A percentile compares a stretch with the other conserved stretches of the same genome.
These are phyloP conservation scores for Tiliqua scincoides DNA, from an alignment of 2,113 vertebrate genomes.

Conservation along the genomic window DNA sequence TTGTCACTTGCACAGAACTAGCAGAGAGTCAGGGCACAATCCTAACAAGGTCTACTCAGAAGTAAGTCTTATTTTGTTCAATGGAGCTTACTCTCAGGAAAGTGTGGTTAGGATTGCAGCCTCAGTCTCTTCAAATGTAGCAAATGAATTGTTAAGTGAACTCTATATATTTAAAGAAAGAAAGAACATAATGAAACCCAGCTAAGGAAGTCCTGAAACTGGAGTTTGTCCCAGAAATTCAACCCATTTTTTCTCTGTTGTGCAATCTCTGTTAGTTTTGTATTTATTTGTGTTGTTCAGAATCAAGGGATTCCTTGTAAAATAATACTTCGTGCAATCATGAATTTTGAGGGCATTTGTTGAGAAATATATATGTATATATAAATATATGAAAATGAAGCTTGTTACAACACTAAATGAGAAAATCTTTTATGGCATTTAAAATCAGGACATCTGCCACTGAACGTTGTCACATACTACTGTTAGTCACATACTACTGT, in stretches of 20 bases:
- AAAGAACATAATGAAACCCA: conserved; percentile 19
- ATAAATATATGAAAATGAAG: conserved; percentile 75
- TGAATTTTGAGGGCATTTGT: conserved; percentile 70
- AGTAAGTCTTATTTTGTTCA: too few relatives aligned
- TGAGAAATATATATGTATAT: conserved; percentile 75
- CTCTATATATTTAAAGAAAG: conserved; percentile 42
- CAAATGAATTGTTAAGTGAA: conserved; percentile 57
- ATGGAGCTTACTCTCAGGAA: too few relatives aligned
- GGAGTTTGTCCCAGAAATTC: conserved; percentile 67
- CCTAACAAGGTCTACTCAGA: too few relatives aligned
- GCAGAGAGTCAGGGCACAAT: too few relatives aligned
- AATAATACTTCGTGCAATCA: conserved; percentile 80
- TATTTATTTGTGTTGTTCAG: conserved; percentile 86
- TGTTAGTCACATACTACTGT: conserved; percentile 70
- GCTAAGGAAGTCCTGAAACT: conserved; percentile 60
- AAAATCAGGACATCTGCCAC: conserved; percentile 67
- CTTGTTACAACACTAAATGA: conserved; percentile 62
- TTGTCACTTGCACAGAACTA: conserved; percentile 59
- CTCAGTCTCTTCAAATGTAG: conserved; percentile 52
- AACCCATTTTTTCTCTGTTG: conserved; percentile 76
- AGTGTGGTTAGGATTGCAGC: too few relatives aligned
- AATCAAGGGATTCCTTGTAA: conserved; percentile 84
- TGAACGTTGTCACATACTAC: conserved; percentile 68
- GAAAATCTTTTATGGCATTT: conserved; percentile 62
- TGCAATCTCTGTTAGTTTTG: conserved; percentile 82